Evolutionary conservation across 2,888 invertebrate genomes (phyloP), one percentile per base, ranked within the genome.

Genomic region (Meta bourneti): DNA sequence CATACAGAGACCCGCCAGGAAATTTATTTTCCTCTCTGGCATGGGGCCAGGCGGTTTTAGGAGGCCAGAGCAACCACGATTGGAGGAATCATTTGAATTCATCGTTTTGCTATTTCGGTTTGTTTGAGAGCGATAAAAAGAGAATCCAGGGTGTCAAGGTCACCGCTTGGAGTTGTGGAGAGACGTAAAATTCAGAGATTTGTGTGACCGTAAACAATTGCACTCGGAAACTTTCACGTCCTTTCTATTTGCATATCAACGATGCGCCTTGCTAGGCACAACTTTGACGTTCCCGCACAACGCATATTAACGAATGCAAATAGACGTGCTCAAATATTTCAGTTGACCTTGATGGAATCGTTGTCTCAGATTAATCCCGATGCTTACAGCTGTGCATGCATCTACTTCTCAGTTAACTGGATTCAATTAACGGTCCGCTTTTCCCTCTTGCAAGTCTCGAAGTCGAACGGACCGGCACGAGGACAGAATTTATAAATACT

Each of bases 81-180:
- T 88, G 88, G 88, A 54, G 16, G 80, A 51, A 84, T 54, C 19
- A 69, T 87, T 79, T 16, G 87, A 77, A 87, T 85, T 85, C 84
- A 49, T 48, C 52, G 19, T 88, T 88, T 88, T 72, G 71, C 78
- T 83, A 51, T 78, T 89, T 83, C 71, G 7, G 82, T 78, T 89
- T 77, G 20, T 84, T 84, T 74, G 81, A 34, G 61, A 13, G 49
- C 49, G 74, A 84, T 77, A 34, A 83, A 82, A 51, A 51, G 75
- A 34, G 54, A 11, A 83, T 61, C 69, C 77, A 49, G 70, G 78
- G 49, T 78, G 89, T 89, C 89, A 89, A 89, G 89, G 89, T 78
- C 78, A 70, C n/a, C 7, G 51, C 20, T 51, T n/a, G 48, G 20
- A 69, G 52, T 74, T 51, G 80, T 19, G 9, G 34, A 20, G 48